Base-by-base conservation (phyloP, 2,888 invertebrate species). In the Octonoba sinensis region DNA sequence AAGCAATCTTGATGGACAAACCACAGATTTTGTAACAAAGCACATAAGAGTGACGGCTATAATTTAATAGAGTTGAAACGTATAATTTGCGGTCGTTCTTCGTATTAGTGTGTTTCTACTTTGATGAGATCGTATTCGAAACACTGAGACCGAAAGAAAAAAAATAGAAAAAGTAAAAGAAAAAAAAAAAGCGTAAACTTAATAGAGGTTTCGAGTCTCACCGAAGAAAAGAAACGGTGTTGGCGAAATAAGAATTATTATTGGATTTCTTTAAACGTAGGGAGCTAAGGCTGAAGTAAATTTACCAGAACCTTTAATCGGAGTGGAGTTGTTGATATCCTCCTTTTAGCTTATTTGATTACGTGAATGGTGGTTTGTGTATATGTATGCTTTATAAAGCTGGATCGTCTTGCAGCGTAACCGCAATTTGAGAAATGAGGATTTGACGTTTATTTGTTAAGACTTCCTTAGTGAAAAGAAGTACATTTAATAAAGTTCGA, bases 291-390 rank as follows among this genome's bases (percentile, higher is more conserved):
- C 67, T 65, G 79, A 72, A 79, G 79, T 79, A 79, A 79, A 79
- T 79, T 79, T 64, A 73, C 79, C 73, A 73, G 79, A 79, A 79
- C 79, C 79, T 79, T 79, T 79, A 79, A 79, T 79, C 79, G 79
- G 72, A 79, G 79, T 79, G 57, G 79, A 79, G 79, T 79, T 79
- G 79, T 79, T 79, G 79, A 79, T 79, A 79, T 79, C 72, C 79
- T 73, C 62, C 73, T 73, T 79, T 46, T 73, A 73, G 67, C 73
- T 79, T 79, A 79, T 79, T 79, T 79, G 79, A 79, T 79, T 79
- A 73, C 73, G 79, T 79, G 72, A 65, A 78, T 62, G 64, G 56
- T 49, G 47, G 20, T 16, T 46, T 47, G 65, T 72, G 27, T 66
- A 64, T 66, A 79, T 72, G 71, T 67, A 49, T 72, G 69, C 56